Conservation (phyloP, 1,140 invertebrate species). For the Argopecten irradians region DNA sequence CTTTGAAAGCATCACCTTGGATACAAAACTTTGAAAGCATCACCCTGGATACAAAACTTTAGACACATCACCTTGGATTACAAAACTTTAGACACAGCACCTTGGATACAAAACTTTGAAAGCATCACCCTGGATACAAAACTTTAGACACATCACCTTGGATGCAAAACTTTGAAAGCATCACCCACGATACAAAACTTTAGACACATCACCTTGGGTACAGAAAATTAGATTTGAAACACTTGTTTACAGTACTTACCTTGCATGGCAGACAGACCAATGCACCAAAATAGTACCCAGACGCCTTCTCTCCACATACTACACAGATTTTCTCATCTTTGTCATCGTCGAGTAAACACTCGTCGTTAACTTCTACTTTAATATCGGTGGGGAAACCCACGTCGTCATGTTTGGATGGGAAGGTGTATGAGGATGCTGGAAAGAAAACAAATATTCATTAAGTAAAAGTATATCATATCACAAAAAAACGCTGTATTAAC, state of each 20-base stretch:
- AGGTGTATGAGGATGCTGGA: slow-evolving; percentile 43
- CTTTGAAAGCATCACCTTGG: background rate
- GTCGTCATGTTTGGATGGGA: slow-evolving; percentile 57
- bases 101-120: too few species aligned
- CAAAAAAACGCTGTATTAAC: background rate
- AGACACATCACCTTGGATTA: too few species aligned
- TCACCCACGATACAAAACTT: too few species aligned
- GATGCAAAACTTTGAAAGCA: too few species aligned
- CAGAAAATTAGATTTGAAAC: background rate
- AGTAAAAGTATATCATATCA: too few species aligned
- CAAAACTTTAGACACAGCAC: too few species aligned
- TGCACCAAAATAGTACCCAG: slow-evolving; percentile 79
- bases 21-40: too few species aligned
- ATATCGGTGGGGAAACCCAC: slow-evolving; percentile 66
- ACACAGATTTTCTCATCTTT: slow-evolving; percentile 61
- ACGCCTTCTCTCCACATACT: slow-evolving; percentile 77
- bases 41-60: too few species aligned
- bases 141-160: too few species aligned
- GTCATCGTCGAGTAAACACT: slow-evolving; percentile 58
- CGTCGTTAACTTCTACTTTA: slow-evolving; percentile 57
- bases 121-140: too few species aligned
- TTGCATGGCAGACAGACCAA: slow-evolving; percentile 78
- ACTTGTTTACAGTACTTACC: slow-evolving; percentile 59
- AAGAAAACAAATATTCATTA: background rate
- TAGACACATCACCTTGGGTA: too few species aligned